phyloP scores from a whole-genome alignment of 2,113 vertebrate genomes.

The Accipiter cooperii region DNA sequence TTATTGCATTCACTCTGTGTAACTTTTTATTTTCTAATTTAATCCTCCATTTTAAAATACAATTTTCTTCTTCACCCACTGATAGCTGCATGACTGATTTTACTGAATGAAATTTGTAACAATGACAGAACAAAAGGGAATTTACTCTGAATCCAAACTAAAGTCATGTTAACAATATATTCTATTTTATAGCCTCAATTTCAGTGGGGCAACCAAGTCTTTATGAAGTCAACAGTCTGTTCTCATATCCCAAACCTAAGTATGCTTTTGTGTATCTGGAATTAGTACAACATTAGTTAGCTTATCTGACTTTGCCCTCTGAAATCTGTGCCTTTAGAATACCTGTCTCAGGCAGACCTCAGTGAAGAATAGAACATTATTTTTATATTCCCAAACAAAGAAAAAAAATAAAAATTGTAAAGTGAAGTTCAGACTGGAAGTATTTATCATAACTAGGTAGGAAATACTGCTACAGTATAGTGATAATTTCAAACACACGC shows the following conservation, averaged over 20 bases:
- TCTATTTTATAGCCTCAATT: not conserved
- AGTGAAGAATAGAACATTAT: not conserved
- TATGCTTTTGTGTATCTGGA: not conserved
- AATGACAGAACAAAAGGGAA: constrained; percentile 19
- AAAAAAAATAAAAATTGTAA: not conserved
- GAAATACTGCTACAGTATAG: not conserved
- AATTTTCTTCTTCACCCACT: constrained; percentile 1
- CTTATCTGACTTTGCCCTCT: not conserved
- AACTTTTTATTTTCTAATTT: constrained; percentile 16
- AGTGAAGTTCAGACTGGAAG: not conserved
- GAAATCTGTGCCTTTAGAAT: not conserved
- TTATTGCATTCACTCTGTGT: not conserved
- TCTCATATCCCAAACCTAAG: not conserved
- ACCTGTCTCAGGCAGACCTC: not conserved
- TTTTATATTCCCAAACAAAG: not conserved
- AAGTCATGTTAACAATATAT: constrained; percentile 16
- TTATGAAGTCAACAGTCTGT: not conserved
- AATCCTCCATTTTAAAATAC: constrained; percentile 17
- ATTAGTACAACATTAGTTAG: not conserved
- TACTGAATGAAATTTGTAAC: constrained; percentile 24
- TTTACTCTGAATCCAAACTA: not conserved
- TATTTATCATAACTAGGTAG: not conserved
- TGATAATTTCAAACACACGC: not conserved
- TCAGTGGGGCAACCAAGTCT: not conserved
- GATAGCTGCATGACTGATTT: constrained; percentile 28